These are phyloP conservation scores for Oopsacas minuta DNA, from an alignment of 37 sponge, comb jelly and placozoan species.

Conservation along the genomic window DNA sequence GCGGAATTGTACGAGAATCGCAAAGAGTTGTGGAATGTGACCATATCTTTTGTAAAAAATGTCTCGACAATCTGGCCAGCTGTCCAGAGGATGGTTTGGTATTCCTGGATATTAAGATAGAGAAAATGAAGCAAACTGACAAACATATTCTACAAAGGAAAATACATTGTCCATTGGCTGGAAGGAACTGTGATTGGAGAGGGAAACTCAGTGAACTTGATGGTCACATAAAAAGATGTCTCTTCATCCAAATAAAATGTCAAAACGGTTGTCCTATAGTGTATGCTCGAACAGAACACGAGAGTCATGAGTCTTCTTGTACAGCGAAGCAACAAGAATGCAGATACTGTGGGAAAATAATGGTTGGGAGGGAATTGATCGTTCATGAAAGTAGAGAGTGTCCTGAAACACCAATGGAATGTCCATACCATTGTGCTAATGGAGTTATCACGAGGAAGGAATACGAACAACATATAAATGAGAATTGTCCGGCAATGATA, in stretches of 20 bases:
- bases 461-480: neutral
- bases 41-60: conserved; percentile 3
- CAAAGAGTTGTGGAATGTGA: neutral
- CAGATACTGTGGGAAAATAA: neutral
- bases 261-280: neutral
- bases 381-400: neutral
- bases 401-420: neutral
- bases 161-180: neutral
- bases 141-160: neutral
- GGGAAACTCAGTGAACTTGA: neutral
- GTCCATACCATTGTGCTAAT: neutral
- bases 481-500: neutral
- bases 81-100: neutral
- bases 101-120: neutral
- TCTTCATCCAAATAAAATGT: neutral
- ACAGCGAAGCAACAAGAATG: neutral
- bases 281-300: neutral
- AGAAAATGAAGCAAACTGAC: neutral
- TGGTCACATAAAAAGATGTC: neutral
- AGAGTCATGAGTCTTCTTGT: neutral
- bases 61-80: neutral
- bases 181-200: conserved; percentile 5
- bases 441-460: neutral
- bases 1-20: neutral
- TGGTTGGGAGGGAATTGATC: neutral